These are phyloP conservation scores for Sarcoramphus papa DNA, from an alignment of 2,797 vertebrate species.

Conservation along the genomic window DNA sequence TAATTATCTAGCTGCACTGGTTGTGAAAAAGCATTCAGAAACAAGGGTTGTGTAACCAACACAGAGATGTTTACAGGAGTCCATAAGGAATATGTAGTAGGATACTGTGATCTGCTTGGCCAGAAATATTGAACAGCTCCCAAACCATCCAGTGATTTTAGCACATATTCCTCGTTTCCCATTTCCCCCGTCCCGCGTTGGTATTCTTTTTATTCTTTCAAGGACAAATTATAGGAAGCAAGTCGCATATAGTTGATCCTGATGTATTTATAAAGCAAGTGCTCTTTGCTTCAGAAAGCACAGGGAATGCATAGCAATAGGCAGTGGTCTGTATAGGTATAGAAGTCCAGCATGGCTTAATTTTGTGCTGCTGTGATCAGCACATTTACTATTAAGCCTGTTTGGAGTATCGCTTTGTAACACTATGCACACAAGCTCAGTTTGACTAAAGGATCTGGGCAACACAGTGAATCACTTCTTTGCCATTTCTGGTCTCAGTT, in stretches of 20 bases:
- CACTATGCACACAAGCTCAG: background rate
- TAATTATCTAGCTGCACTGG: background rate
- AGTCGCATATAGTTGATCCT: background rate
- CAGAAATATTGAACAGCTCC: background rate
- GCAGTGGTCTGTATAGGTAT: background rate
- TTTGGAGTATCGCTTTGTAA: background rate
- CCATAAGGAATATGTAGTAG: background rate
- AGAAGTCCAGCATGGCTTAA: background rate
- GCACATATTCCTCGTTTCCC: background rate
- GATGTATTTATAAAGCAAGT: background rate
- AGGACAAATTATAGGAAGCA: background rate
- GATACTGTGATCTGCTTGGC: background rate
- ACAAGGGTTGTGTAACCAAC: background rate
- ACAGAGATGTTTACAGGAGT: background rate
- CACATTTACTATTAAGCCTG: background rate
- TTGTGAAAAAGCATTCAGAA: background rate
- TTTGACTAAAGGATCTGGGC: background rate
- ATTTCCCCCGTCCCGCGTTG: accelerated
- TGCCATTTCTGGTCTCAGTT: background rate
- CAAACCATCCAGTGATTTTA: background rate
- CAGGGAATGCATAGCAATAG: background rate
- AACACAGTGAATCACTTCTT: background rate
- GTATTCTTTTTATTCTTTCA: background rate
- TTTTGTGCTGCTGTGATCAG: background rate
- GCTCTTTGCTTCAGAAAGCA: background rate